These are phyloP conservation scores for Diarsia dahlii DNA, from an alignment of 2,888 invertebrate species.

Conservation along the genomic window DNA sequence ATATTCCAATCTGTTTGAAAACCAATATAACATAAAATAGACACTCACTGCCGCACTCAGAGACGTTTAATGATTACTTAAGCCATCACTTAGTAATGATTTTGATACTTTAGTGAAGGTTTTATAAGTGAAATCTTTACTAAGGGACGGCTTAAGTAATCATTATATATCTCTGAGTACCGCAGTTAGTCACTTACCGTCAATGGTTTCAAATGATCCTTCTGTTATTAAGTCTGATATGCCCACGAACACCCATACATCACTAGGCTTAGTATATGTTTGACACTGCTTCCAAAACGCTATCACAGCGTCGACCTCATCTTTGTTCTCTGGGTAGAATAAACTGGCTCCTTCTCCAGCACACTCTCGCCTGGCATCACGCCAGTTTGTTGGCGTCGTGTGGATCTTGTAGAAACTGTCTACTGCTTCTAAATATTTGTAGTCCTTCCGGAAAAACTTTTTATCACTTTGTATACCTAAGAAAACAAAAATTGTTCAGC, in stretches of 20 bases:
- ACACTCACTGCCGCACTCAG: neutral
- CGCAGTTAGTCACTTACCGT: constrained; percentile 57
- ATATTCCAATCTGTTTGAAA: too few relatives aligned
- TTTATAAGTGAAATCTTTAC: too few relatives aligned
- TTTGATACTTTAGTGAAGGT: too few relatives aligned
- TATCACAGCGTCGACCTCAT: constrained; percentile 73
- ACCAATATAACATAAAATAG: neutral
- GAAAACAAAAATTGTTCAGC: neutral
- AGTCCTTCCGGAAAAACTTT: constrained; percentile 81
- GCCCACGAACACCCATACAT: constrained; percentile 8
- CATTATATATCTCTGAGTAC: too few relatives aligned
- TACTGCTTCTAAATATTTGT: constrained; percentile 73
- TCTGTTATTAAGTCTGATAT: constrained; percentile 63
- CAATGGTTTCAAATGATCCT: constrained; percentile 77
- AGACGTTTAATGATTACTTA: too few relatives aligned
- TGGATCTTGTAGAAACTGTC: constrained; percentile 82
- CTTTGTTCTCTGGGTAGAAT: constrained; percentile 77
- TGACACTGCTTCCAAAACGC: constrained; percentile 19
- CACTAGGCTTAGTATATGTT: neutral
- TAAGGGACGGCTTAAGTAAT: too few relatives aligned
- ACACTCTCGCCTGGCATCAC: constrained; percentile 77
- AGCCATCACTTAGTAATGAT: too few relatives aligned
- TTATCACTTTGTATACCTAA: constrained; percentile 75
- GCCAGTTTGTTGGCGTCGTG: constrained; percentile 75
- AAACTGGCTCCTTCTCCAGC: constrained; percentile 77